phyloP scores from a whole-genome alignment of 2,113 vertebrate genomes.

The Meriones unguiculatus region DNA sequence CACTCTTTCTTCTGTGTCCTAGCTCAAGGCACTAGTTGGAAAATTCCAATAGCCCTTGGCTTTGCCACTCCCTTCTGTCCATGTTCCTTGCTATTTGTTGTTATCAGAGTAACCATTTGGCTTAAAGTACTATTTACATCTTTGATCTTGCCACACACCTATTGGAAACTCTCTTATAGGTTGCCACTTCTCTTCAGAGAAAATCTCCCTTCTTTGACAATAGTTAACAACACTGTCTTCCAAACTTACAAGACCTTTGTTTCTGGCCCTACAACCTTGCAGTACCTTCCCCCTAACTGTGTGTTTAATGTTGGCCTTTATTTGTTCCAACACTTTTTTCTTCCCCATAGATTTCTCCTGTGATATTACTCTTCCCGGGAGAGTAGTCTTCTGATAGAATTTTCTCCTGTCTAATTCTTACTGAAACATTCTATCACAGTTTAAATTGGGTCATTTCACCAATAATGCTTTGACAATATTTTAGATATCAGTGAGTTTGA shows the following conservation, averaged over 20 bases:
- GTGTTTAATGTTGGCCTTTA: background rate
- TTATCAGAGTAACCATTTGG: background rate
- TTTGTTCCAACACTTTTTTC: background rate
- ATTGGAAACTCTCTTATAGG: background rate
- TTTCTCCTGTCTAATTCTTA: background rate
- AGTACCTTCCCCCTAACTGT: too few relatives aligned
- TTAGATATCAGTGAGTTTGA: background rate
- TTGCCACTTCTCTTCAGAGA: background rate
- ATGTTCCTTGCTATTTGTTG: too few relatives aligned
- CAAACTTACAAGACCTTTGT: background rate
- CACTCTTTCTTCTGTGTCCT: background rate
- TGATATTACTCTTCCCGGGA: background rate
- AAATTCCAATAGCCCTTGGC: background rate
- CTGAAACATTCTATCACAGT: background rate
- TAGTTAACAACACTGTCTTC: background rate
- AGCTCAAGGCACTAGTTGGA: background rate
- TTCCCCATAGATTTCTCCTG: background rate
- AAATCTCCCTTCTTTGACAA: background rate
- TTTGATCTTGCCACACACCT: background rate
- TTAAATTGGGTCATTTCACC: background rate
- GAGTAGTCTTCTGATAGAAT: too few relatives aligned
- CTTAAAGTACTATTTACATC: background rate
- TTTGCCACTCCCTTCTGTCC: background rate
- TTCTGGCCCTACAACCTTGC: too few relatives aligned
- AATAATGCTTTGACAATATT: background rate